Evolutionary conservation across 2,113 vertebrate genomes (phyloP), one percentile per base, ranked within the genome.

Genomic region (Actenoides hombroni): DNA sequence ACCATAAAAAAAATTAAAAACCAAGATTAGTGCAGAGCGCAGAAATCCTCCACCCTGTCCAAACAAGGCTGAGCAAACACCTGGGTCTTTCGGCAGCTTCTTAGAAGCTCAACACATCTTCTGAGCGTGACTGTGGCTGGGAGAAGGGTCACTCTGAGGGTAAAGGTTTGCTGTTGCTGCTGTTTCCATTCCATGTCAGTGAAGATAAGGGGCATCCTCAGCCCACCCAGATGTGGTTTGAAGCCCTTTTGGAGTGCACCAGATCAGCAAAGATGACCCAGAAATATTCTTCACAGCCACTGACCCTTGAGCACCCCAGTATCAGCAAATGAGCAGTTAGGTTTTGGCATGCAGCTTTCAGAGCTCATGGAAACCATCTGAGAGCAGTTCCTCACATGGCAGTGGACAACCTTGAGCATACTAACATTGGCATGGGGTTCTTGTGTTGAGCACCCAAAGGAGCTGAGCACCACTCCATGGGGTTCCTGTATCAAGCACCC

Each of bases 191-290:
- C 7, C 18, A 6, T 24, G 46, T 39, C 56, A 25, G 4, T 3
- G n/a, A 28, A 75, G 12, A 9, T 9, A 31, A 88, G 63, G 53
- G 17, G 44, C 64, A 77, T 69, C 71, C 37, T 56, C 61, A 89
- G 25, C 11, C 40, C 7, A 1, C 37, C 26, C 37, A 56, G 13
- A 33, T 56, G 17, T 15, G 16, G 2, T 5, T 25, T 18, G 46
- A 93, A 96, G 68, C 35, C 14, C 54, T 87, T 87, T 83, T 74
- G 44, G 61, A 68, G 42, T 83, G 63, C 80, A 83, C 16, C 74
- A 89, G 85, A 86, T 95, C 82, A 84, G 28, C 29, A 81, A 79
- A 78, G 57, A 74, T 26, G 49, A 92, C 46, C 74, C 73, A 76
- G 18, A 39, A 54, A 71, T 77, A 93, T 60, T 90, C 87, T 63